These are phyloP conservation scores for Aplocera efformata DNA, from an alignment of 2,888 invertebrate species.

Conservation along the genomic window DNA sequence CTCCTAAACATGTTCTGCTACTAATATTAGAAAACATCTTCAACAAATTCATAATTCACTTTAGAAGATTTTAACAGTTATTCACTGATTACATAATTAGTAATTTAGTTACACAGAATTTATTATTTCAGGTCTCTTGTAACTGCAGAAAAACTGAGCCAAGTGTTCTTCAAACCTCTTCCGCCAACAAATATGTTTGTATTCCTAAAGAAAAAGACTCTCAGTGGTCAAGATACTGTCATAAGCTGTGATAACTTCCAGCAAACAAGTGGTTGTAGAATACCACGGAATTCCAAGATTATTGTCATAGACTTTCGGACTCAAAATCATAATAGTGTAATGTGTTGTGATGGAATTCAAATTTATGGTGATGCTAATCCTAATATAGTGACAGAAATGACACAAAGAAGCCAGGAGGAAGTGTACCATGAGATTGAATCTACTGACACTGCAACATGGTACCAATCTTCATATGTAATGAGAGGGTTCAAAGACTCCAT, in stretches of 20 bases:
- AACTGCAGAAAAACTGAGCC: constrained; percentile 64
- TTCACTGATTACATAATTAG: too few species aligned
- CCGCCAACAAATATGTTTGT: constrained; percentile 73
- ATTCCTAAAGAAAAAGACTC: constrained; percentile 62
- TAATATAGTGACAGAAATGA: constrained; percentile 28
- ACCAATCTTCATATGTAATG: constrained; percentile 75
- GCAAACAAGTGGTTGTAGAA: constrained; percentile 52
- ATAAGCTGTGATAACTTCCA: constrained; percentile 59
- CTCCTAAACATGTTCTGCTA: too few species aligned
- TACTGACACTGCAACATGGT: constrained; percentile 64
- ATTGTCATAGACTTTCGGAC: constrained; percentile 59
- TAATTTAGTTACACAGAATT: background rate
- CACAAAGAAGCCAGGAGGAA: constrained; percentile 36
- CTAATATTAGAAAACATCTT: too few species aligned
- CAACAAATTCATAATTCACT: too few species aligned
- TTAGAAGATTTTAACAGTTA: too few species aligned
- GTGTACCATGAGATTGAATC: constrained; percentile 60
- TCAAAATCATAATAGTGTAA: constrained; percentile 39
- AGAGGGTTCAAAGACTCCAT: constrained; percentile 81
- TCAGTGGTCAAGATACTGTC: constrained; percentile 37
- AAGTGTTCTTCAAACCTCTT: constrained; percentile 60
- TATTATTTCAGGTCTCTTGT: constrained; percentile 60
- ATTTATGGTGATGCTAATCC: constrained; percentile 61
- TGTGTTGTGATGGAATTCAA: constrained; percentile 64
- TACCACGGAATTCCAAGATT: constrained; percentile 60